phyloP scores from a whole-genome alignment of 2,888 invertebrate genomes.

The Mesorhabditis spiculigera region DNA sequence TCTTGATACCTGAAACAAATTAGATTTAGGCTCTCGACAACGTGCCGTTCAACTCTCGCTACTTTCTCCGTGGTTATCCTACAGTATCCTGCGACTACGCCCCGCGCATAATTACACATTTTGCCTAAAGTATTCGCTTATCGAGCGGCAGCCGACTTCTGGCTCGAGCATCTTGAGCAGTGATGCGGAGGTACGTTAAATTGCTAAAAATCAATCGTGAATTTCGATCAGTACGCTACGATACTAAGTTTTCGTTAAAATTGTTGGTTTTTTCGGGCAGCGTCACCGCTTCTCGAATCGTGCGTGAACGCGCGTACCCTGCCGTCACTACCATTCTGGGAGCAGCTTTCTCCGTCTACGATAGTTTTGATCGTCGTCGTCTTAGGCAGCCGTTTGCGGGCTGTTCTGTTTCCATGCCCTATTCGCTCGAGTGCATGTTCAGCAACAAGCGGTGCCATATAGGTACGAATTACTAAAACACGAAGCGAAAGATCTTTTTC shows the following conservation, averaged over 20 bases:
- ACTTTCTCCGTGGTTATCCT: background rate
- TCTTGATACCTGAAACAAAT: background rate
- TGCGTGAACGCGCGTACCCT: background rate
- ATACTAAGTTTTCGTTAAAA: no score
- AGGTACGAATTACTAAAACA: background rate
- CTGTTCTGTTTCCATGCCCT: background rate
- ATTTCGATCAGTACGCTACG: no score
- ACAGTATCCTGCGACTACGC: constrained; percentile 4
- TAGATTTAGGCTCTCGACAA: background rate
- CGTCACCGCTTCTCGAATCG: background rate
- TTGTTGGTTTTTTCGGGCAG: background rate
- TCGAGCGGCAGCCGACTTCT: background rate
- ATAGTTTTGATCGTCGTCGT: background rate
- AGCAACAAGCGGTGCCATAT: background rate
- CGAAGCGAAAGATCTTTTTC: no score
- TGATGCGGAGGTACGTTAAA: constrained; percentile 1
- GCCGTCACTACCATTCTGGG: background rate
- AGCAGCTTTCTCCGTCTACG: background rate
- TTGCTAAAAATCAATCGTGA: background rate
- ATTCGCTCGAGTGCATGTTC: background rate
- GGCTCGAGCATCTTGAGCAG: background rate
- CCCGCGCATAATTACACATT: background rate
- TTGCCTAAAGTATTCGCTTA: constrained; percentile 1
- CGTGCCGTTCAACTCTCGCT: background rate
- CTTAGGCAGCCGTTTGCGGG: background rate